These are phyloP conservation scores for Encarsia formosa DNA, from an alignment of 2,888 invertebrate genomes.

Conservation along the genomic window DNA sequence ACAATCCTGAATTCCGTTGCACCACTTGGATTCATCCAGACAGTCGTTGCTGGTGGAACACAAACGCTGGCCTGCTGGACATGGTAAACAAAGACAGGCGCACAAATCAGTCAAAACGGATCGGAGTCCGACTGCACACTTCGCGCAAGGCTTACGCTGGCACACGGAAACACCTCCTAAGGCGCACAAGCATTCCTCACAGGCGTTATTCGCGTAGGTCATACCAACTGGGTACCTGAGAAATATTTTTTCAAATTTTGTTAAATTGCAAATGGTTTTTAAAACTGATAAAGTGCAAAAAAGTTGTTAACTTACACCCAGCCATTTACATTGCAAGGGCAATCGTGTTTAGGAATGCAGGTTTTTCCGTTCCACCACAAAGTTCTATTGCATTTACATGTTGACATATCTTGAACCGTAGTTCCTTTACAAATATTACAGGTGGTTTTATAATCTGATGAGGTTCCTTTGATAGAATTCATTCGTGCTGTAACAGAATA, in stretches of 20 bases:
- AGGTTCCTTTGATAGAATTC: no score
- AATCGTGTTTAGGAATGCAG: conserved; percentile 69
- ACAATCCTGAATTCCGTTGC: conserved; percentile 77
- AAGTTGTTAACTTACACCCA: conserved; percentile 53
- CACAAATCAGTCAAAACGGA: conserved; percentile 62
- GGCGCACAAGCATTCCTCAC: conserved; percentile 75
- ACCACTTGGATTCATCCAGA: conserved; percentile 68
- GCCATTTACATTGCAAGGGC: conserved; percentile 73
- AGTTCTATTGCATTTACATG: conserved; percentile 57
- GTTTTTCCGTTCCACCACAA: conserved; percentile 70
- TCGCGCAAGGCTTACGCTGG: conserved; percentile 63
- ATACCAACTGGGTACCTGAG: conserved; percentile 69
- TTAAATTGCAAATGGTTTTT: no score
- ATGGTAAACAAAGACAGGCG: conserved; percentile 70
- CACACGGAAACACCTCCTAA: conserved; percentile 71
- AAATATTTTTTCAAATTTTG: no score
- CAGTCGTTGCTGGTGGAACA: conserved; percentile 75
- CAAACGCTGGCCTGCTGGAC: conserved; percentile 61
- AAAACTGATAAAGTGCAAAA: no score
- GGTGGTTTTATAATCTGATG: neutral
- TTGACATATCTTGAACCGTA: conserved; percentile 38
- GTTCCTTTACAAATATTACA: conserved; percentile 61
- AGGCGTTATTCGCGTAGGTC: conserved; percentile 66
- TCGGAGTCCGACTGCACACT: conserved; percentile 60
- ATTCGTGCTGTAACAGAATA: no score